Percentiles rank a stretch among this genome's conserved stretches.
phyloP scores from a whole-genome alignment of 1,140 invertebrate genomes.

The Microvelia longipes region DNA sequence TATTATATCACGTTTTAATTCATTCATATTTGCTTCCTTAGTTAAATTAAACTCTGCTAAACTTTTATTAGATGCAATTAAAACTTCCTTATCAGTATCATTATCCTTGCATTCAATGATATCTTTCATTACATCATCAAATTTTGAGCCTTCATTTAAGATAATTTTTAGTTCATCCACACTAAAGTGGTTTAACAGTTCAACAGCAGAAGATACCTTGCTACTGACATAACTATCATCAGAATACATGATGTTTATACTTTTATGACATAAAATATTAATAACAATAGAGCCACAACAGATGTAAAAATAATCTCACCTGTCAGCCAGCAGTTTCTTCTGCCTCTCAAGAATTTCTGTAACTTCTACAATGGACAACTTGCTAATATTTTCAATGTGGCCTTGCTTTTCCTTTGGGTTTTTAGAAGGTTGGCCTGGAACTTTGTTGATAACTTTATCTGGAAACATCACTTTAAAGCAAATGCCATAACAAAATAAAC shows the following conservation, averaged over 20 bases:
- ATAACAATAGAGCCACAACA: not conserved
- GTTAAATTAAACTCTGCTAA: slow-evolving; percentile 73
- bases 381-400: not conserved
- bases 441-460: not conserved
- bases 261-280: not conserved
- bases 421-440: not conserved
- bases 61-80: slow-evolving; percentile 70
- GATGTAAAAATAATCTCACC: not conserved
- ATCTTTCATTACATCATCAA: slow-evolving; percentile 61
- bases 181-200: slow-evolving; percentile 38
- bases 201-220: slow-evolving; percentile 28
- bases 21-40: slow-evolving; percentile 61
- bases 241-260: not conserved
- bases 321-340: not conserved
- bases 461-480: not conserved
- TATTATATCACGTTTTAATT: slow-evolving; percentile 48
- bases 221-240: not conserved
- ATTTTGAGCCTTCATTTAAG: slow-evolving; percentile 65
- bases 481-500: too few species aligned
- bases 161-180: slow-evolving; percentile 67
- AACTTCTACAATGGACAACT: not conserved
- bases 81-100: slow-evolving; percentile 64
- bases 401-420: not conserved
- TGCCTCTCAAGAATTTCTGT: slow-evolving; percentile 6
- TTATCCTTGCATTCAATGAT: slow-evolving; percentile 57